Evolutionary conservation across 2,113 vertebrate species (phyloP).

Genomic region (Lophura nycthemera): DNA sequence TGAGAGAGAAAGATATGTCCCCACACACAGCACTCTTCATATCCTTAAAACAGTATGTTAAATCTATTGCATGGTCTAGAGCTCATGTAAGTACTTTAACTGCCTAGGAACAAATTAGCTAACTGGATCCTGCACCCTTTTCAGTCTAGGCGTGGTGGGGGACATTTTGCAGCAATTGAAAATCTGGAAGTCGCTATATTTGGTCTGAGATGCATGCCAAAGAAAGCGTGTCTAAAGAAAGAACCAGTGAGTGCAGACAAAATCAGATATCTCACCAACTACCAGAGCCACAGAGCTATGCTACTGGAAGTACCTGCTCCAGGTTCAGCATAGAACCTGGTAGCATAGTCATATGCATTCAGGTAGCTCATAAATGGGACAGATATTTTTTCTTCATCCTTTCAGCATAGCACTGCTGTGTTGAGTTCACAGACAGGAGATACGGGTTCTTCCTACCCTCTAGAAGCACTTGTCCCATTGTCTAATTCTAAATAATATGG

Average conservation of each 20-base stretch:
- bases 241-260: neutral
- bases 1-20: neutral
- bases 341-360: accelerated
- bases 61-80: neutral
- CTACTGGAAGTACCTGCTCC: neutral
- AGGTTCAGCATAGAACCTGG: accelerated
- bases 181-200: neutral
- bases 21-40: neutral
- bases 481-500: neutral
- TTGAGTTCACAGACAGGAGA: neutral
- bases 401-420: neutral
- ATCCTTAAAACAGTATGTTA: neutral
- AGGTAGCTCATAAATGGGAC: neutral
- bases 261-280: neutral
- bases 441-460: neutral
- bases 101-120: slow-evolving; percentile 51
- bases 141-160: neutral
- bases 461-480: neutral
- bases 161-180: slow-evolving; percentile 30
- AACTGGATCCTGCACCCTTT: slow-evolving; percentile 31
- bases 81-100: neutral
- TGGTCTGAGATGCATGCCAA: neutral
- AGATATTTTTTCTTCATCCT: neutral
- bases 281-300: neutral
- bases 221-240: neutral